Evolutionary conservation across 2,113 vertebrate genomes (phyloP), one percentile per base, ranked within the genome.

Genomic region (Oxyruncus cristatus): DNA sequence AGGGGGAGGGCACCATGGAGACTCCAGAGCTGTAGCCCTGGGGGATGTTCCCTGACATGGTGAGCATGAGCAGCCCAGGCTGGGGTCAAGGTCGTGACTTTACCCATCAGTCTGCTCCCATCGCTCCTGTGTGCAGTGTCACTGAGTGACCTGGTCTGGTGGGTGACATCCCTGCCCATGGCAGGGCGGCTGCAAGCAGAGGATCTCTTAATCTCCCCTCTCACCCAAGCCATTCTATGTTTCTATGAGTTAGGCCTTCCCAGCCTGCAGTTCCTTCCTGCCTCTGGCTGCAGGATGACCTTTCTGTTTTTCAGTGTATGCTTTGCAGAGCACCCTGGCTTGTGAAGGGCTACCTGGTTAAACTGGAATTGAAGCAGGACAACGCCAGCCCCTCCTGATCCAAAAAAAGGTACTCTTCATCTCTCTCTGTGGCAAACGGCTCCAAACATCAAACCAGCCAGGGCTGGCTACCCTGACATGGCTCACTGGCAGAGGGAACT

Each of bases 81-180:
- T 15, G 35, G 11, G 44, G 27, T 13, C 19, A 1, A 18, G 30
- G 26, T 33, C 19, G 33, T 28, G 58, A 42, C 55, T 20, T 18
- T 30, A 7, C 24, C 22, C 6, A 3, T 4, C 26, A 22, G 12
- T 28, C 35, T 77, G 32, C 56, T 70, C 27, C 55, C 32, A 41
- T 21, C 33, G 22, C 35, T 44, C 50, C 20, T 16, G 32, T 30
- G 39, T 14, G 21, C 39, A 62, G 59, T 3, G 4, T 39, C 35
- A 17, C 20, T 62, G 30, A 55, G 35, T 0, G 0, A 37, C 26
- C n/a, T 55, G 8, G 4, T 83, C 35, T 35, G 12, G 3, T 14
- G 41, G 32, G 41, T 42, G 35, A 5, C 41, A 71, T 71, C 49
- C 44, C 47, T 62, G 7, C 35, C 55, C 35, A 3, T 35, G 47